Evolutionary conservation across 2,797 vertebrate species (phyloP).

Genomic region (Tapera naevia): DNA sequence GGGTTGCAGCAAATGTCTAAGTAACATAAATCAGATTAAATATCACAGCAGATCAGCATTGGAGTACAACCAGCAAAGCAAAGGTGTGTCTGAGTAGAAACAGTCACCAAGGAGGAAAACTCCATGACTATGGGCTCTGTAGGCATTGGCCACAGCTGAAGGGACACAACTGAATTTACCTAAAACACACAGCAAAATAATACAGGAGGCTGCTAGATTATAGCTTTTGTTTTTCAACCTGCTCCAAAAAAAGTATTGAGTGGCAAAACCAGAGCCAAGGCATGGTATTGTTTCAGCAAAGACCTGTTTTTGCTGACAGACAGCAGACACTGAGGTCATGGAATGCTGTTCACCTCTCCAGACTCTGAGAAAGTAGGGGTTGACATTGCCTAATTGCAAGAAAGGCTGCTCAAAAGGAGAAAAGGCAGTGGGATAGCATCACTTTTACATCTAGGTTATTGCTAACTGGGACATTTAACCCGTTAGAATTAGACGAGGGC

Average conservation of each 20-base stretch:
- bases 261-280: not conserved
- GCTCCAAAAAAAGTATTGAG: not conserved
- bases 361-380: not conserved
- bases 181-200: not conserved
- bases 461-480: not conserved
- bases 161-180: not conserved
- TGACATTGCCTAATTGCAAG: not conserved
- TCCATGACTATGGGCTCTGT: not conserved
- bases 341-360: not conserved
- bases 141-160: not conserved
- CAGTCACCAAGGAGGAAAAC: not conserved
- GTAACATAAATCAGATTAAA: slow-evolving; percentile 43
- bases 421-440: too few species aligned
- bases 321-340: not conserved
- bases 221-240: not conserved
- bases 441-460: not conserved
- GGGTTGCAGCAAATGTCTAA: not conserved
- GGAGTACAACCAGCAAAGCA: not conserved
- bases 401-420: not conserved
- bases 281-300: not conserved
- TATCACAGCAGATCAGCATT: not conserved
- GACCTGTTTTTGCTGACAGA: not conserved
- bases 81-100: not conserved
- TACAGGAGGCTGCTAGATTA: not conserved
- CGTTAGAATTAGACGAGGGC: not conserved